Conservation (phyloP, 2,888 invertebrate species). For the Acronicta psi region DNA sequence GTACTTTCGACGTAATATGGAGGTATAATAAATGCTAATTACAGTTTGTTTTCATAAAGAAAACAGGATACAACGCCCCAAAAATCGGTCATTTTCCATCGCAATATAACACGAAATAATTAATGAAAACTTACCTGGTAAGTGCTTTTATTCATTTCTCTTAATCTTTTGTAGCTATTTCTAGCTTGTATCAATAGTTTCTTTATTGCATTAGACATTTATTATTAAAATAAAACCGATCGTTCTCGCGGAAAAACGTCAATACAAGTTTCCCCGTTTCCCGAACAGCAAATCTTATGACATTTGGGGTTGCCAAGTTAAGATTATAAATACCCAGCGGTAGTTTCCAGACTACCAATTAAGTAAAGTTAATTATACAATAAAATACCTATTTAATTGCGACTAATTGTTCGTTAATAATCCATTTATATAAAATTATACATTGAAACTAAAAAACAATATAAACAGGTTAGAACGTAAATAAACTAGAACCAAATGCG, state of each 20-base stretch:
- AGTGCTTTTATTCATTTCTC: constrained; percentile 69
- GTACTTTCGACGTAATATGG: constrained; percentile 17
- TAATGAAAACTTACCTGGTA: constrained; percentile 71
- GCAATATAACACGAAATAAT: constrained; percentile 23
- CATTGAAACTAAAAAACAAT: not conserved
- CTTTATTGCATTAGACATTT: constrained; percentile 77
- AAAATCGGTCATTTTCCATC: not conserved
- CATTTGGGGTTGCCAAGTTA: constrained; percentile 39
- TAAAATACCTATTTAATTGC: too few species aligned
- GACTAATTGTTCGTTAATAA: too few species aligned
- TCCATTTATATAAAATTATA: too few species aligned
- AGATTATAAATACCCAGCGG: constrained; percentile 12
- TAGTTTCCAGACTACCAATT: too few species aligned
- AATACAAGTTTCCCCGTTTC: not conserved
- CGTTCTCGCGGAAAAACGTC: constrained; percentile 18
- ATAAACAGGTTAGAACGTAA: not conserved
- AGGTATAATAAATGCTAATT: constrained; percentile 29
- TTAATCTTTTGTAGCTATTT: constrained; percentile 69
- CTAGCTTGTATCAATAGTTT: constrained; percentile 72
- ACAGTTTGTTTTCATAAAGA: constrained; percentile 11
- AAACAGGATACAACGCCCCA: not conserved
- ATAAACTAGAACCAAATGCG: not conserved
- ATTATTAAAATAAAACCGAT: constrained; percentile 45
- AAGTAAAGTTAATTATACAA: too few species aligned
- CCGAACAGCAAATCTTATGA: constrained; percentile 24